Evolutionary conservation across 2,888 invertebrate genomes (phyloP), one percentile per base, ranked within the genome.

Genomic region (Heliconius cydno): DNA sequence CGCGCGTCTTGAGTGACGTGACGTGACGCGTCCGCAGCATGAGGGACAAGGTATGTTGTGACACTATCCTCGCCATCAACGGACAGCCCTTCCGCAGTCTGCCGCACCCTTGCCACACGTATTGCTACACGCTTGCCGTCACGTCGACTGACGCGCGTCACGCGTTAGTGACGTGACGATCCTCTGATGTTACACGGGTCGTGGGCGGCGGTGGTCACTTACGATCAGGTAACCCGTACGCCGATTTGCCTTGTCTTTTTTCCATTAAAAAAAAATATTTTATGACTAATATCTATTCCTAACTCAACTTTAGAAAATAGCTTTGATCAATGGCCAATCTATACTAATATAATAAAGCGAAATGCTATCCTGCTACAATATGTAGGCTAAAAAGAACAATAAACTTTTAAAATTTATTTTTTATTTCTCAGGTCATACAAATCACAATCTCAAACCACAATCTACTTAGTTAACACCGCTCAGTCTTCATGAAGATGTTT

Each of bases 41-140:
- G 28, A 28, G 28, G 28, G 1, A 28, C 28, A 28, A 28, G 28
- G 28, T 28, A 28, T 28, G 28, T 28, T 28, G 28, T 28, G 99
- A 99, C 95, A 97, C 98, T 77, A 99, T 99, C 83, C 96, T 99
- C 74, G 98, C 99, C 73, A 99, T 99, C 63, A 28, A 28, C 28
- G 28, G 28, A 1, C 28, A 38, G 9, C 38, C 38, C 9, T 9
- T 38, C 38, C 97, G 98, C 82, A 97, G 98, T 88, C 96, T 99
- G 91, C 98, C 98, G 84, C 99, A 99, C 89, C 99, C n/a, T n/a
- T n/a, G n/a, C n/a, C n/a, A n/a, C n/a, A n/a, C n/a, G n/a, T n/a
- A n/a, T n/a, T n/a, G n/a, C n/a, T n/a, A n/a, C 28, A 28, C 28
- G 28, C 28, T 28, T 28, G 1, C 1, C 28, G 28, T 28, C 80